A percentile compares a stretch with the other conserved stretches of the same genome.
Conservation (phyloP, 1,140 invertebrate species). For the Solenopsis invicta region DNA sequence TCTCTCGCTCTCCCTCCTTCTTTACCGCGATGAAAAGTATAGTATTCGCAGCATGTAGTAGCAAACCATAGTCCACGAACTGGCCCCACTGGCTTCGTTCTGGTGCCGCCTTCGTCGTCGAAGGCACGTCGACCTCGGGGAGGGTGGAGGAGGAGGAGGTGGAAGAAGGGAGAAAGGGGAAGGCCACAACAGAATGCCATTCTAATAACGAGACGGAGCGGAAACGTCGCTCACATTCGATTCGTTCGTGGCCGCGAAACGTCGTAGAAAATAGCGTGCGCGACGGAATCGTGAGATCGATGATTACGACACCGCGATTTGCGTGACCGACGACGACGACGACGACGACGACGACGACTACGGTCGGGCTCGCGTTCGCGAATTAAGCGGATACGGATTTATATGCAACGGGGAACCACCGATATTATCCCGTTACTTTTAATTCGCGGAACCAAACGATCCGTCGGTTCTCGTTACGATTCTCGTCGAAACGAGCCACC, state of each 20-base stretch:
- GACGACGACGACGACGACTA: no score
- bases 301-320: slow-evolving; percentile 21
- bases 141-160: neutral
- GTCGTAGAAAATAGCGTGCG: slow-evolving; percentile 30
- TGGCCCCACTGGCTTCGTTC: neutral
- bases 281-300: slow-evolving; percentile 38
- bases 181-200: slow-evolving; percentile 9
- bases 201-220: slow-evolving; percentile 63
- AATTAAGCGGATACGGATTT: slow-evolving; percentile 48
- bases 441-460: neutral
- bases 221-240: slow-evolving; percentile 56
- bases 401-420: neutral
- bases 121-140: slow-evolving; percentile 60
- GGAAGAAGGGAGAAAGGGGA: no score
- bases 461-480: neutral
- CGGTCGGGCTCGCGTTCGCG: neutral
- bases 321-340: slow-evolving; percentile 18
- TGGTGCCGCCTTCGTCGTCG: slow-evolving; percentile 17
- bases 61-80: slow-evolving; percentile 1
- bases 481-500: neutral
- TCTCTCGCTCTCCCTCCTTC: neutral
- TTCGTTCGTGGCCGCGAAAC: slow-evolving; percentile 23
- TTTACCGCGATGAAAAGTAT: slow-evolving; percentile 25
- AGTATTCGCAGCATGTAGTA: slow-evolving; percentile 6
- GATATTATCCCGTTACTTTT: neutral